Conservation (phyloP, 2,888 invertebrate genomes). For the Siphlonurus alternatus region DNA sequence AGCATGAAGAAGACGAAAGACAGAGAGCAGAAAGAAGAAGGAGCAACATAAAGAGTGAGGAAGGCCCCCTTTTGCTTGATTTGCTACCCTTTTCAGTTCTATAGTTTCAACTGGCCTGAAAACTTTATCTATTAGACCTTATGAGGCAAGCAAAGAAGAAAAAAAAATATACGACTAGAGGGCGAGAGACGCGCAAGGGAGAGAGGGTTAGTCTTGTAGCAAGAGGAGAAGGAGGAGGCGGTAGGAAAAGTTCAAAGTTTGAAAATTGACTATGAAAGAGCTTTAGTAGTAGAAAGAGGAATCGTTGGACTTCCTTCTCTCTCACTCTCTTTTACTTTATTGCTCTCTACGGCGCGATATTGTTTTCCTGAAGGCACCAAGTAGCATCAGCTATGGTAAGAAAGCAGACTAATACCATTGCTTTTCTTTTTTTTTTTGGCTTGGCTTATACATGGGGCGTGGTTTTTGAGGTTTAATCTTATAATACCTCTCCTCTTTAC, state of each 20-base stretch:
- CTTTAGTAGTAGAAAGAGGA: not conserved
- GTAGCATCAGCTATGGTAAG: not conserved
- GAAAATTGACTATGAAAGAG: not conserved
- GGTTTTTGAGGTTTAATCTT: not conserved
- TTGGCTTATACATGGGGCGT: not conserved
- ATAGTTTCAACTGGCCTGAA: not conserved
- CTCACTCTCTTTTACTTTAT: not conserved
- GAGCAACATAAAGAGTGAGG: too few species aligned
- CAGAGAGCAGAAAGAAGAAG: not conserved
- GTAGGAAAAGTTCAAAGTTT: not conserved
- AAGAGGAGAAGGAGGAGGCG: not conserved
- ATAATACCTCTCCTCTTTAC: not conserved
- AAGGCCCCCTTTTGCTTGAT: not conserved
- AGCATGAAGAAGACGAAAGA: too few species aligned
- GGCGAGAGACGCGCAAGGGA: not conserved
- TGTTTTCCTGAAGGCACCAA: not conserved
- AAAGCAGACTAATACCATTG: not conserved
- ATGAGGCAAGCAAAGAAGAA: not conserved
- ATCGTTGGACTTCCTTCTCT: not conserved
- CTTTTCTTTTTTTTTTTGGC: not conserved
- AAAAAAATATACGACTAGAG: not conserved
- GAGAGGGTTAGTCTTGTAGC: not conserved
- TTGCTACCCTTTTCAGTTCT: constrained; percentile 1
- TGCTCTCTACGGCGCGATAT: not conserved
- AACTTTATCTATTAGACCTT: constrained; percentile 3